phyloP scores from a whole-genome alignment of 2,797 vertebrate genomes.

The Protonibea diacanthus region DNA sequence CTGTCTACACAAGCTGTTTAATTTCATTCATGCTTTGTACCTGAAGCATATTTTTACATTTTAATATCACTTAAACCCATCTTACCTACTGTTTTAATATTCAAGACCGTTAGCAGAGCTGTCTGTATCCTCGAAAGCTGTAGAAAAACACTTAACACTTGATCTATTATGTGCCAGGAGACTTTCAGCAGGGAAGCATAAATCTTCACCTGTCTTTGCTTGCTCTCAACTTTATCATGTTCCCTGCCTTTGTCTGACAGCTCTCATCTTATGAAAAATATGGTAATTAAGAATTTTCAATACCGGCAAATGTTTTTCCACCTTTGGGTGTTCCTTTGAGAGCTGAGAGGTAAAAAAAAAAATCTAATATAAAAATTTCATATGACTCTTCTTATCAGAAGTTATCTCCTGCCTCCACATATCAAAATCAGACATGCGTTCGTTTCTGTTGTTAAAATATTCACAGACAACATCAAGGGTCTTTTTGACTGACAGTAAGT shows the following conservation, averaged over 20 bases:
- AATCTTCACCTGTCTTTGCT: constrained; percentile 25
- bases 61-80: neutral
- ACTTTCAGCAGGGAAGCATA: constrained; percentile 16
- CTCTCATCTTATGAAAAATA: constrained; percentile 20
- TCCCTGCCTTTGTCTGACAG: constrained; percentile 6
- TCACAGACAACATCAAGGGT: neutral
- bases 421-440: neutral
- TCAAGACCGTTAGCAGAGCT: neutral
- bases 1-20: neutral
- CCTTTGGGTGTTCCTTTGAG: constrained; percentile 4
- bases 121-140: neutral
- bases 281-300: constrained; percentile 22
- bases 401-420: neutral
- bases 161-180: constrained; percentile 14
- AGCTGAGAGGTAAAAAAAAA: neutral
- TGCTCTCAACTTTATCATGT: neutral
- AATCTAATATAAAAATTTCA: neutral
- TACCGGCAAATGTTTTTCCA: constrained; percentile 5
- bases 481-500: neutral
- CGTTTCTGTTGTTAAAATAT: neutral
- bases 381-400: neutral
- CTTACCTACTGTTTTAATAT: neutral
- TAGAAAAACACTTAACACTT: neutral
- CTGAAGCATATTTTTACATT: neutral
- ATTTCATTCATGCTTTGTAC: neutral